Base-by-base conservation (phyloP, 2,797 vertebrate genomes). In the Calcarius lapponicus region DNA sequence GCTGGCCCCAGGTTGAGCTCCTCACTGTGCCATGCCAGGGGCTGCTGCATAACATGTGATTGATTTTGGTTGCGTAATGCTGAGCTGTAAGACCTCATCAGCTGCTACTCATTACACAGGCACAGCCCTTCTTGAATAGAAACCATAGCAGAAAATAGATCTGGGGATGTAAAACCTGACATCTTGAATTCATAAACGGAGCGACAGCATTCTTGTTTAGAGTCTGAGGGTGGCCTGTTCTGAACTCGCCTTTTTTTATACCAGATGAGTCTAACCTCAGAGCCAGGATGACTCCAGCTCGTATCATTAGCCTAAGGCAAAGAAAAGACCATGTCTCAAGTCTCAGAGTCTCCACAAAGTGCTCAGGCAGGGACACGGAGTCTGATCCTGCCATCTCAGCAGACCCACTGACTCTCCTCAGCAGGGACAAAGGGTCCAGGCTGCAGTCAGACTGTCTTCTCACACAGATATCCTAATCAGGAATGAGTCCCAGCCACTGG, bases 121-220 rank as follows among this genome's bases (percentile, higher is more conserved):
- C 93, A 91, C 69, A 89, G 82, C 85, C 82, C 80, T 90, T 95
- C 94, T 93, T 91, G 88, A 93, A 88, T 85, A 89, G 91, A 96
- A 96, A 95, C 92, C 91, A 81, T 79, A 86, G 95, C 85, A 95
- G 87, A 97, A 96, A 96, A 95, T 95, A 95, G 93, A 96, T 96
- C 89, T 93, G 10, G 74, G 93, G 88, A 94, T 92, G 90, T 91
- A 96, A 95, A 96, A 96, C 71, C 76, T 86, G 94, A 93, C 97
- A 96, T 95, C 94, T 97, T 97, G 96, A 97, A 96, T 93, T 97
- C 94, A 96, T 97, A 94, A 97, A 84, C 11, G 0, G 4, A 95
- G 96, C 81, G 69, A 95, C 93, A 94, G 92, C 92, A 70, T 92
- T 94, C 90, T 95, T 95, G 88, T 90, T 90, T 88, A 79, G 91